Conservation (phyloP, 2,888 invertebrate genomes). For the Microplitis manilae region DNA sequence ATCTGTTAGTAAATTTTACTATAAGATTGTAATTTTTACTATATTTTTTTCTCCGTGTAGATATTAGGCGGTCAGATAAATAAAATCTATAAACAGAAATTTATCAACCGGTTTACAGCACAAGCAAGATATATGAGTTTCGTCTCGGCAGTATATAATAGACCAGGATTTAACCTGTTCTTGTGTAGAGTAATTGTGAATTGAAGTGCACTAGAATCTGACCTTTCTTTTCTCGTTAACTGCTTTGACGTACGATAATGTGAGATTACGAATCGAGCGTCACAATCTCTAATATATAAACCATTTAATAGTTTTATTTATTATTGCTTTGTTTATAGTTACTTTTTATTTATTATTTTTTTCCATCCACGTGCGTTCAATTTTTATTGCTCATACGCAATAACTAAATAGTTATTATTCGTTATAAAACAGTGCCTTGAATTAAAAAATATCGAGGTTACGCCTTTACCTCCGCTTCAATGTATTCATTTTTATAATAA, state of each 20-base stretch:
- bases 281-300: constrained; percentile 15
- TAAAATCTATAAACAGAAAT: neutral
- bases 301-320: constrained; percentile 14
- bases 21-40: too few relatives aligned
- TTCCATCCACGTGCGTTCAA: neutral
- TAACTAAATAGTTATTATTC: neutral
- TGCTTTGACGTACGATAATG: constrained; percentile 11
- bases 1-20: too few relatives aligned
- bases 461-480: neutral
- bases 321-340: neutral
- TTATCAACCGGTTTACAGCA: neutral
- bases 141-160: constrained; percentile 6
- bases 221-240: constrained; percentile 44
- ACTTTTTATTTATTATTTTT: neutral
- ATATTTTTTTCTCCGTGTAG: too few relatives aligned
- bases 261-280: constrained; percentile 25
- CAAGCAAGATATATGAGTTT: neutral
- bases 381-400: neutral
- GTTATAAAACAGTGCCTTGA: neutral
- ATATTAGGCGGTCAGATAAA: neutral
- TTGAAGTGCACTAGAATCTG: constrained; percentile 39
- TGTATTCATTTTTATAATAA: neutral
- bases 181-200: constrained; percentile 44
- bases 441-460: neutral
- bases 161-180: constrained; percentile 19